Evolutionary conservation across 2,888 invertebrate species (phyloP), one percentile per base, ranked within the genome.

Genomic region (Acleris sparsana): DNA sequence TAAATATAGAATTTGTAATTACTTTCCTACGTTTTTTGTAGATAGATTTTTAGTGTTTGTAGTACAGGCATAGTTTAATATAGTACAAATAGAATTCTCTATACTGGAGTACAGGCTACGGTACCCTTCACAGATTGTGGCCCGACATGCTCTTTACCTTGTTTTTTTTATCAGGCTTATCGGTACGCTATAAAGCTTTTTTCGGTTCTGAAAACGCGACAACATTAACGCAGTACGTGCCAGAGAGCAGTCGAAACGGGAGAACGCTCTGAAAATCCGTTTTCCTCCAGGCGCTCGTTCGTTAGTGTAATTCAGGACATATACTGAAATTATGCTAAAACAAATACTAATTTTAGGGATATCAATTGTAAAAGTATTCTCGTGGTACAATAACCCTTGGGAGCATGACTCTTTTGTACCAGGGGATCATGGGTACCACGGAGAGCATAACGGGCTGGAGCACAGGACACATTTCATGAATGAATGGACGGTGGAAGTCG

Each of bases 401-500:
- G 68, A 63, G 56, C 72, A 71, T 61, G 71, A 75, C 52, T 71
- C 70, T 43, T 72, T 76, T 74, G 72, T 79, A 85, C 84, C 84
- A 83, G 87, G 83, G 29, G 76, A 79, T 2, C 75, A 89, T 80
- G 77, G 76, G 33, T 85, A 84, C 53, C 75, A 76, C 67, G 80
- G 77, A 71, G 79, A 83, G 55, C 92, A 92, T 68, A 84, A 83
- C 66, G 93, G 91, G 7, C 55, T 75, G 66, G 87, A 92, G 72
- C 73, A 82, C n/a, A 82, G 84, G 20, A 84, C 81, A 67, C 80
- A 79, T 52, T 95, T 93, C 82, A 89, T 93, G 68, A 95, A 96
- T 75, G 96, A 97, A 85, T 96, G 97, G 95, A 95, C 96, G 18
- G 96, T 96, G 55, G 93, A 95, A 76, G 93, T 97, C 59, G 91